Base-by-base conservation (phyloP, 2,797 vertebrate genomes). In the Ateles fusciceps region DNA sequence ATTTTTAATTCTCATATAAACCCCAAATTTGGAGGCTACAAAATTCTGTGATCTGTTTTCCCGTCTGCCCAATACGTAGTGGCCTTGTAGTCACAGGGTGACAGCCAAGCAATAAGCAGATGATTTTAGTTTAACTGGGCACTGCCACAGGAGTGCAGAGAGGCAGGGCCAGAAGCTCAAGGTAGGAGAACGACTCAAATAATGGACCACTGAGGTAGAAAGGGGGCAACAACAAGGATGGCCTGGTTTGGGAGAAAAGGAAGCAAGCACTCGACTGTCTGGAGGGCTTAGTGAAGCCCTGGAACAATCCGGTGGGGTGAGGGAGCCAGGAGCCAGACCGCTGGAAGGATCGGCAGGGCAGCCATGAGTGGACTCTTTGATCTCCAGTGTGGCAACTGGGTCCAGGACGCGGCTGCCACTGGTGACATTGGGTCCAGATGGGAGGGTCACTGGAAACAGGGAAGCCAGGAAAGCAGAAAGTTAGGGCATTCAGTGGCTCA, bases 41-140 rank as follows among this genome's bases (percentile, higher is more conserved):
- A 5, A 89, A 84, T 36, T 26, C 3, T 75, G 5, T 97, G 75
- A 12, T n/a, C 1, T 80, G 28, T 74, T 93, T 89, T 85, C 46
- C 44, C 28, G 9, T 89, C 17, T 86, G 24, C 46, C 98, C 97
- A 98, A 94, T 97, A 98, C 98, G 78, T 98, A 98, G 98, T 87
- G 89, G 68, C 96, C 91, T 98, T 98, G 97, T 94, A 93, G 22
- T 97, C 50, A 57, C 22, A 28, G 9, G n/a, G 52, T n/a, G 39
- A 33, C 68, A 76, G 42, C 52, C 44, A 55, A 33, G 74, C 71
- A 87, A 59, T 61, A 59, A 17, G 2, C 28, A 2, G 21, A 61
- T 75, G 61, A 13, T 0, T 89, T 84, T 15, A 39, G 12, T 48
- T 86, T 42, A 89, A 79, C 26, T 39, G 42, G 30, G 75, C 75